Evolutionary conservation across 2,797 vertebrate species (phyloP).

Genomic region (Characodon lateralis): DNA sequence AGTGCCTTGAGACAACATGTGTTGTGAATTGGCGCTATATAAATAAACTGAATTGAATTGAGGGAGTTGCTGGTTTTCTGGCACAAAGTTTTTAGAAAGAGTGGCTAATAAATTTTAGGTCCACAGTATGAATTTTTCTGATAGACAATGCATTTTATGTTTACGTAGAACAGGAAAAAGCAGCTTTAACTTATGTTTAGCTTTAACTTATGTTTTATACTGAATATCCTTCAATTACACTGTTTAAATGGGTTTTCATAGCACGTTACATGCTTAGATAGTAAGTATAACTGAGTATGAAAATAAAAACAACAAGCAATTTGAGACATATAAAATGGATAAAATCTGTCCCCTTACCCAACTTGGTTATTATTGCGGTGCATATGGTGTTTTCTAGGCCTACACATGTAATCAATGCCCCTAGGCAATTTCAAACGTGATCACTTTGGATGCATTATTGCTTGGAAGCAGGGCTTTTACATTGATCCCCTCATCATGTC

Average conservation of each 20-base stretch:
- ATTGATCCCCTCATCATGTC: constrained; percentile 81
- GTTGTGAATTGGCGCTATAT: too few species aligned
- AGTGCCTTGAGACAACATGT: too few species aligned
- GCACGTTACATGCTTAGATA: neutral
- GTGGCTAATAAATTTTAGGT: too few species aligned
- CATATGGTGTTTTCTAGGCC: constrained; percentile 69
- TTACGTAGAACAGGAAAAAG: neutral
- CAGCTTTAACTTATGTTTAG: neutral
- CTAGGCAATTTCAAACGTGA: constrained; percentile 78
- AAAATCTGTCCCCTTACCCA: constrained; percentile 50
- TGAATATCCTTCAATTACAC: neutral
- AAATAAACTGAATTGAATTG: too few species aligned
- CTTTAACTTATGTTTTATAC: neutral
- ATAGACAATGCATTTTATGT: neutral
- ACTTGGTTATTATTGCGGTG: constrained; percentile 73
- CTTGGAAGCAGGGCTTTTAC: constrained; percentile 74
- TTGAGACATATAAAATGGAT: constrained; percentile 16
- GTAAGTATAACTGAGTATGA: constrained; percentile 13
- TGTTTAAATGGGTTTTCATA: neutral
- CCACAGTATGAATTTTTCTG: neutral
- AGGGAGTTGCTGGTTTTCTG: too few species aligned
- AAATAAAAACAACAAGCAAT: constrained; percentile 30
- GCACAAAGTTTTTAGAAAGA: too few species aligned
- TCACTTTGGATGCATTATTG: constrained; percentile 82
- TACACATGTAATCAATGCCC: constrained; percentile 75